These are phyloP conservation scores for Epinotia nisella DNA, from an alignment of 2,888 invertebrate species.

Conservation along the genomic window DNA sequence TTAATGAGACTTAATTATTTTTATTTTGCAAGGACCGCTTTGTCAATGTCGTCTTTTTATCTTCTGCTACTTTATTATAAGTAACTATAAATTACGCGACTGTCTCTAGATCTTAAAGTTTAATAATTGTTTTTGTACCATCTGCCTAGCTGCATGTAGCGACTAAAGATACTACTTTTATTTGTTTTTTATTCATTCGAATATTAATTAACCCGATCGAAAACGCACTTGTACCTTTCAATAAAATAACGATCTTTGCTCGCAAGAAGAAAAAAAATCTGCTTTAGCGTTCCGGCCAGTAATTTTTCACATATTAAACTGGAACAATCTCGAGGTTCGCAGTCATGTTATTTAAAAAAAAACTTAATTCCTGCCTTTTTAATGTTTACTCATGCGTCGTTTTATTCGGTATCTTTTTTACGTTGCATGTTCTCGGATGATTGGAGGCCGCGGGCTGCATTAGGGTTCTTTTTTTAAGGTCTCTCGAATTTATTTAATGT, in stretches of 20 bases:
- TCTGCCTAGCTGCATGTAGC: background rate
- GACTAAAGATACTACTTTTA: background rate
- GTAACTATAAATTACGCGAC: background rate
- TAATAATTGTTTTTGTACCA: conserved; percentile 4
- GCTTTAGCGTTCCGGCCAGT: background rate
- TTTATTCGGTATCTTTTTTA: conserved; percentile 40
- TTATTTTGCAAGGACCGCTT: conserved; percentile 31
- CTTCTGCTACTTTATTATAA: background rate
- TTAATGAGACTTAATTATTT: conserved; percentile 39
- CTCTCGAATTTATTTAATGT: conserved; percentile 37
- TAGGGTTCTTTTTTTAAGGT: conserved; percentile 36
- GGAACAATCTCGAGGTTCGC: conserved; percentile 31
- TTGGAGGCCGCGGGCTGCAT: conserved; percentile 41
- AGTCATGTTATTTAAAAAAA: conserved; percentile 40
- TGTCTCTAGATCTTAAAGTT: background rate
- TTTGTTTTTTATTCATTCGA: conserved; percentile 1
- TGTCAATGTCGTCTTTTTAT: conserved; percentile 25
- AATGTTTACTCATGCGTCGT: conserved; percentile 44
- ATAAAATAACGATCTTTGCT: conserved; percentile 6
- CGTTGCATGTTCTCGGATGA: conserved; percentile 42
- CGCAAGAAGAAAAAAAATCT: conserved; percentile 1
- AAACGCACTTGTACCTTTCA: background rate
- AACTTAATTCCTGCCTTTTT: conserved; percentile 40
- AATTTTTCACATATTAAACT: conserved; percentile 31
- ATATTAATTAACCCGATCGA: conserved; percentile 8